phyloP scores from a whole-genome alignment of 2,113 vertebrate species.

The Oostethus manadensis region DNA sequence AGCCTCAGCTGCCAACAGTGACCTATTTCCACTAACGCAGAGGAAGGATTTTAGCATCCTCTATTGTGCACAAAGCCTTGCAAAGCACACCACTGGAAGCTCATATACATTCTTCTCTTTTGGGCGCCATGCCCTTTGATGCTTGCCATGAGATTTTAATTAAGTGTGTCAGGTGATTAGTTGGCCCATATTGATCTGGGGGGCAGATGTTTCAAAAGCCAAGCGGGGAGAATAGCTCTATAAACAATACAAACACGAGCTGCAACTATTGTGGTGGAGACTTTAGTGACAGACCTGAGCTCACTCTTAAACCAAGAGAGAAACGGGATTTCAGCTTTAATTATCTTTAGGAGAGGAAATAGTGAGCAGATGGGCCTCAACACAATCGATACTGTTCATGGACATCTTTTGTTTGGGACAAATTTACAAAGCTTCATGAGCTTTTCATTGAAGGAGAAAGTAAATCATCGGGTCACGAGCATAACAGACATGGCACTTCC shows the following conservation, averaged over 20 bases:
- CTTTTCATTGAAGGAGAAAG: conserved; percentile 77
- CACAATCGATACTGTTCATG: conserved; percentile 73
- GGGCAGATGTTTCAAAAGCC: conserved; percentile 90
- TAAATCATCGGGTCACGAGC: conserved; percentile 66
- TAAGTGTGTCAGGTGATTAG: conserved; percentile 89
- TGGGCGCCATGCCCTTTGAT: conserved; percentile 59
- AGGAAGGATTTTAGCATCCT: conserved; percentile 78
- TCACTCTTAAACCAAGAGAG: conserved; percentile 53
- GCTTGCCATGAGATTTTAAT: conserved; percentile 83
- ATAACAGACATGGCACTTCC: conserved; percentile 41
- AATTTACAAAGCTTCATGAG: conserved; percentile 81
- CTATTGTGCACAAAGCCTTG: conserved; percentile 66
- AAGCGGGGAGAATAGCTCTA: conserved; percentile 60
- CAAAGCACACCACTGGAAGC: conserved; percentile 77
- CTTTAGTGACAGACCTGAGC: conserved; percentile 35
- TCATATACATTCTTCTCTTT: conserved; percentile 78
- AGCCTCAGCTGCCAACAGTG: conserved; percentile 77
- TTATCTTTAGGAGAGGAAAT: conserved; percentile 76
- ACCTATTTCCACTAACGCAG: conserved; percentile 77
- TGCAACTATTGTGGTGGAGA: conserved; percentile 72
- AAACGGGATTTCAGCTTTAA: conserved; percentile 86
- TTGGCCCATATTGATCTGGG: conserved; percentile 73
- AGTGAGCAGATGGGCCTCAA: conserved; percentile 86
- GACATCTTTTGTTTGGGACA: conserved; percentile 80
- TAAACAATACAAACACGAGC: conserved; percentile 83